Percentiles rank a stretch among this genome's conserved stretches.
phyloP scores from a whole-genome alignment of 92 coral and sea anemone species.

The Chrysogorgia sp. region DNA sequence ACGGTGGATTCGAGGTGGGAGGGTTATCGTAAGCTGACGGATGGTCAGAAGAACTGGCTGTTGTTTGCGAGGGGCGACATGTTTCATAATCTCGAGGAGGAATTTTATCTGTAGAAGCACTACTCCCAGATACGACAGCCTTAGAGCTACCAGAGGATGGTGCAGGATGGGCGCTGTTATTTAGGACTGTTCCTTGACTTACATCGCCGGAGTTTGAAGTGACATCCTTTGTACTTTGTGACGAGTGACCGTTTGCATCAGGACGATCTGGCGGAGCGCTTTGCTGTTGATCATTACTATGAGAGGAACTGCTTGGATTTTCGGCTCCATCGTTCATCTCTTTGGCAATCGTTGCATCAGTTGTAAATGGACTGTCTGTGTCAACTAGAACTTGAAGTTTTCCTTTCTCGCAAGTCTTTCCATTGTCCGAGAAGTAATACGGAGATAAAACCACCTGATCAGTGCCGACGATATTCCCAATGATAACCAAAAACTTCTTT shows the following conservation, averaged over 20 bases:
- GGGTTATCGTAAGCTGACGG: neutral
- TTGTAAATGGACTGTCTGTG: neutral
- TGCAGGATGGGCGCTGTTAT: too few relatives aligned
- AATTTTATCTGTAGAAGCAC: too few relatives aligned
- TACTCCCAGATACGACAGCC: too few relatives aligned
- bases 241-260: neutral
- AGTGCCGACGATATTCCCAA: constrained; percentile 57
- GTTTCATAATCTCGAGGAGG: neutral
- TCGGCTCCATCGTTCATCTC: constrained; percentile 5
- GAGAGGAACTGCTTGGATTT: neutral
- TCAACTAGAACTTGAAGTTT: constrained; percentile 16
- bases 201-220: too few relatives aligned
- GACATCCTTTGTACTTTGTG: too few relatives aligned
- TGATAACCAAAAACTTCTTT: constrained; percentile 75
- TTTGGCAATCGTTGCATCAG: neutral
- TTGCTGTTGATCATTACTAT: neutral
- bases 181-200: too few relatives aligned
- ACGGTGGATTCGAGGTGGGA: neutral
- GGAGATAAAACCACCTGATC: constrained; percentile 11
- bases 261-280: neutral
- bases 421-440: constrained; percentile 26
- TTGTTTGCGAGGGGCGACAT: neutral
- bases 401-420: neutral
- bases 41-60: neutral
- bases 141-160: too few relatives aligned